Conservation (phyloP, 2,113 vertebrate species). For the Ptilorrhoa leucosticta region DNA sequence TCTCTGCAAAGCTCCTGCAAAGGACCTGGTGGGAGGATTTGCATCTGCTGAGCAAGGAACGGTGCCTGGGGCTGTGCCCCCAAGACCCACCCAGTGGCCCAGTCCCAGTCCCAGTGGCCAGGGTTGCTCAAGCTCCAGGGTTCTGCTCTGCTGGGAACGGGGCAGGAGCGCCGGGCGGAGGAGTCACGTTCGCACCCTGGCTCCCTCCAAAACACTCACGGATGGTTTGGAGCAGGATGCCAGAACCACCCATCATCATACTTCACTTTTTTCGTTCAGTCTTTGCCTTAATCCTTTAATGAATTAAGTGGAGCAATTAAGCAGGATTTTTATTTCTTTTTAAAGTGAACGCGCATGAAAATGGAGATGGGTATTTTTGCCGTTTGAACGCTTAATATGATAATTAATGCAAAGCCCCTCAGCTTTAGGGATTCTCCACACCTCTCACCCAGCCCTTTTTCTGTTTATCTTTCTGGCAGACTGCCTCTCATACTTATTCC, state of each 20-base stretch:
- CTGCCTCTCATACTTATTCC: neutral
- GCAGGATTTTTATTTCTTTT: slow-evolving; percentile 21
- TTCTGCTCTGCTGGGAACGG: rapidly evolving
- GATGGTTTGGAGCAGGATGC: slow-evolving; percentile 5
- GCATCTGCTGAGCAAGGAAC: neutral
- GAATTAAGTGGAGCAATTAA: slow-evolving; percentile 74
- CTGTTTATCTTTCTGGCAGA: neutral
- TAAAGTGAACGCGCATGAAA: slow-evolving; percentile 13
- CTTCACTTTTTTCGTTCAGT: neutral
- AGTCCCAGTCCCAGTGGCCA: neutral
- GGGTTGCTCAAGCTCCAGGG: neutral
- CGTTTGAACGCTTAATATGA: neutral
- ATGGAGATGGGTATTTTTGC: neutral
- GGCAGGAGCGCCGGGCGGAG: rapidly evolving
- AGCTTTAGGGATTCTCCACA: slow-evolving; percentile 16
- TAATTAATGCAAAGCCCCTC: slow-evolving; percentile 52
- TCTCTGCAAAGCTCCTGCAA: neutral
- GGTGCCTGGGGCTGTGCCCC: neutral
- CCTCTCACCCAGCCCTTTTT: neutral
- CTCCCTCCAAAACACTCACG: neutral
- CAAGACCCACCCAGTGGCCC: neutral
- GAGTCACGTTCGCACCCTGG: neutral
- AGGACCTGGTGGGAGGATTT: neutral
- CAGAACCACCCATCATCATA: slow-evolving; percentile 62
- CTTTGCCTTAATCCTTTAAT: slow-evolving; percentile 74